These are phyloP conservation scores for Athetis lepigone DNA, from an alignment of 2,888 invertebrate species.

Conservation along the genomic window DNA sequence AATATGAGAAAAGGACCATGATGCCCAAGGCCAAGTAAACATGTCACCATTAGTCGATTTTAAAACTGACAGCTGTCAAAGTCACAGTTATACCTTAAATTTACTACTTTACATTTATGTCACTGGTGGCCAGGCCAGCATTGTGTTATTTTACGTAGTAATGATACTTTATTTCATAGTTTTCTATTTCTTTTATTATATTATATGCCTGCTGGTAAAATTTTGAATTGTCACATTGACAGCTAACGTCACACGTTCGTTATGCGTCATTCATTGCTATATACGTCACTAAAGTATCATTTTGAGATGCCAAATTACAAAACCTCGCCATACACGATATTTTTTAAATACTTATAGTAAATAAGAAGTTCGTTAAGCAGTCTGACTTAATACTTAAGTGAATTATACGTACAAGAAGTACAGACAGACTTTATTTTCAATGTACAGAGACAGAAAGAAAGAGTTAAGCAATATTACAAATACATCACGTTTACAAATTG, in stretches of 20 bases:
- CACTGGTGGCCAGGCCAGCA: too few relatives aligned
- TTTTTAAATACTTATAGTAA: conserved; percentile 4
- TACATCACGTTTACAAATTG: neutral
- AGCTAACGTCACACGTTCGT: too few relatives aligned
- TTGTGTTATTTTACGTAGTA: too few relatives aligned
- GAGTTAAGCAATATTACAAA: neutral
- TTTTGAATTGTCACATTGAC: too few relatives aligned
- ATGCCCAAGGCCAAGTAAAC: neutral
- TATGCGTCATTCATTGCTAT: too few relatives aligned
- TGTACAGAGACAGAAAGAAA: conserved; percentile 15
- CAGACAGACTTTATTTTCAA: conserved; percentile 5
- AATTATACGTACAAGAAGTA: conserved; percentile 45
- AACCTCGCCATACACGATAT: conserved; percentile 5
- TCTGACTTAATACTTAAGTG: conserved; percentile 46
- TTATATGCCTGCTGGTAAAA: too few relatives aligned
- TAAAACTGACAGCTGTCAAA: neutral
- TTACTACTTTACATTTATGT: too few relatives aligned
- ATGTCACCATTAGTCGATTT: neutral
- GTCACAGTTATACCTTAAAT: too few relatives aligned
- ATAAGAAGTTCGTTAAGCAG: conserved; percentile 36
- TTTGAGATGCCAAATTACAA: neutral
- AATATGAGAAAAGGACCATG: neutral
- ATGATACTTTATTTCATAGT: too few relatives aligned
- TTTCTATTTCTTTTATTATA: too few relatives aligned
- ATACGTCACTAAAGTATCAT: neutral